These are phyloP conservation scores for Tapera naevia DNA, from an alignment of 2,797 vertebrate species.

Conservation along the genomic window DNA sequence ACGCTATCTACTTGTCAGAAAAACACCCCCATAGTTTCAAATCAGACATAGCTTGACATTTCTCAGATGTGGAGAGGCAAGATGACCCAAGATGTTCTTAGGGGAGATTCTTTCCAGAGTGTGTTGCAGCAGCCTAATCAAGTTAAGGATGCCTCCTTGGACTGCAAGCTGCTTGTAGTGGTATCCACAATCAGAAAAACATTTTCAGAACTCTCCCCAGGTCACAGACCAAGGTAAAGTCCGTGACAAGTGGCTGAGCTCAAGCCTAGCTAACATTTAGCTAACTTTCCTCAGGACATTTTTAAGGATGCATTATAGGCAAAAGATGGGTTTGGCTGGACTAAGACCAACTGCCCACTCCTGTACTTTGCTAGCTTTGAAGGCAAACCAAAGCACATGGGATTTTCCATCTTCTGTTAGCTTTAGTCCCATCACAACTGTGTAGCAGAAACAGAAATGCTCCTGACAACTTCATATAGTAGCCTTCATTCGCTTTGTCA, in stretches of 20 bases:
- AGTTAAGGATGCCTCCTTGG: neutral
- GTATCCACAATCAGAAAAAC: neutral
- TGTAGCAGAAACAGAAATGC: neutral
- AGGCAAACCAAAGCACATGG: neutral
- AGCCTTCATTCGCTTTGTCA: neutral
- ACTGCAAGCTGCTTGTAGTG: neutral
- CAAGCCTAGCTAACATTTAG: neutral
- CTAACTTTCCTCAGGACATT: neutral
- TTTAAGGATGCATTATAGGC: neutral
- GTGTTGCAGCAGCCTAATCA: neutral
- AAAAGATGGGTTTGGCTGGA: neutral
- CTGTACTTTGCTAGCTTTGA: neutral
- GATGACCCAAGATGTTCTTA: neutral
- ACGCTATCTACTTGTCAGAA: neutral
- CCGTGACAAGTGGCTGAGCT: neutral
- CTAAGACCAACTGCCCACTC: neutral
- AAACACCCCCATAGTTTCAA: neutral
- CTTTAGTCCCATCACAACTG: neutral
- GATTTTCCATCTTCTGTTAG: neutral
- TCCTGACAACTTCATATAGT: neutral
- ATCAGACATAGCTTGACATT: neutral
- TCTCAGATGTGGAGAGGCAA: neutral
- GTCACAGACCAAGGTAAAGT: neutral
- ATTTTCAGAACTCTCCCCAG: neutral
- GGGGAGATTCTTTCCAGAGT: neutral